These are phyloP conservation scores for Myiagra hebetior DNA, from an alignment of 2,113 vertebrate genomes.

Conservation along the genomic window DNA sequence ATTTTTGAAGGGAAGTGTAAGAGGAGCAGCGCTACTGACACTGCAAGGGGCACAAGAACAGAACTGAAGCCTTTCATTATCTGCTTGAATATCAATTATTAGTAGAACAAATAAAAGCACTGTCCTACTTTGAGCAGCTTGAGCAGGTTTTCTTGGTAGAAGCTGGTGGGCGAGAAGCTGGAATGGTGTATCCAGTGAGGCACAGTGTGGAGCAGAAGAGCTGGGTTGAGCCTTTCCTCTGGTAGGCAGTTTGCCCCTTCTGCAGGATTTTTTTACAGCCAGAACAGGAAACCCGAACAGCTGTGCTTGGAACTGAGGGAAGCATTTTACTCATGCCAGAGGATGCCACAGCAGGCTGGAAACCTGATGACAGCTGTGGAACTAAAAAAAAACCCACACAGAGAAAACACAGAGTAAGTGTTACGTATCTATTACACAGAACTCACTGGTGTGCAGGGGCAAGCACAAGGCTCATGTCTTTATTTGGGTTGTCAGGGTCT, in stretches of 20 bases:
- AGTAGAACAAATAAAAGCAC: background rate
- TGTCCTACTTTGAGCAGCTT: conserved; percentile 90
- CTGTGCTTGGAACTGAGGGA: conserved; percentile 75
- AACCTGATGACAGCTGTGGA: conserved; percentile 80
- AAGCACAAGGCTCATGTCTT: background rate
- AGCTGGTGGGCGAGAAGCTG: conserved; percentile 71
- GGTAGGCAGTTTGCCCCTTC: conserved; percentile 96
- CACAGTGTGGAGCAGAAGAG: conserved; percentile 94
- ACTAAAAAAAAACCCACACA: conserved; percentile 49
- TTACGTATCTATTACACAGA: background rate
- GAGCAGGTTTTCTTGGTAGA: conserved; percentile 82
- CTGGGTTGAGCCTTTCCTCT: conserved; percentile 91
- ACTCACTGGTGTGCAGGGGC: background rate
- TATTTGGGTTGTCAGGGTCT: background rate
- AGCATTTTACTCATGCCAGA: conserved; percentile 73
- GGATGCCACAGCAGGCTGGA: conserved; percentile 76
- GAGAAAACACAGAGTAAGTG: conserved; percentile 17
- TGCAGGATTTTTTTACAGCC: conserved; percentile 90
- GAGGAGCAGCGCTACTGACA: background rate
- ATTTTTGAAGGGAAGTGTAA: background rate
- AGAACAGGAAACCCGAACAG: conserved; percentile 86
- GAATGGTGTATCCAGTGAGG: conserved; percentile 88
- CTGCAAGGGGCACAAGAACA: background rate
- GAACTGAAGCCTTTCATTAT: background rate
- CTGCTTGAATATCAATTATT: background rate